Evolutionary conservation across 2,888 invertebrate genomes (phyloP).

Genomic region (Aphrophora alni): DNA sequence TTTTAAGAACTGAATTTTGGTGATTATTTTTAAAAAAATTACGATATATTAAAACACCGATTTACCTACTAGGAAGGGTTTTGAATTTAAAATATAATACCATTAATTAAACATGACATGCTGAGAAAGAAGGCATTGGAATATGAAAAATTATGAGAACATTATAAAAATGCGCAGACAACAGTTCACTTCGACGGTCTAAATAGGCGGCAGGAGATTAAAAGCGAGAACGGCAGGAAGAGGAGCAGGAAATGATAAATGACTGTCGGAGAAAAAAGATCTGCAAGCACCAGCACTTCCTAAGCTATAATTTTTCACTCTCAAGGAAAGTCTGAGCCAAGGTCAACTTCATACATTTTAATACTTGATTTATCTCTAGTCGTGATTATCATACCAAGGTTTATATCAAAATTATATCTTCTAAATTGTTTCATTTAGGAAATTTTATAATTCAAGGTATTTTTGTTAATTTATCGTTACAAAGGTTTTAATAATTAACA

Average conservation of each 20-base stretch:
- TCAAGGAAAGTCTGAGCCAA: not conserved
- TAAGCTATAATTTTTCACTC: no score
- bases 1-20: no score
- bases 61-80: no score
- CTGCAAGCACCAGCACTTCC: not conserved
- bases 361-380: not conserved
- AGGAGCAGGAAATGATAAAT: not conserved
- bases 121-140: not conserved
- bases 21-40: no score
- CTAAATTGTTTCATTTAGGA: no score
- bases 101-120: not conserved
- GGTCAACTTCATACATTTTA: not conserved
- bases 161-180: not conserved
- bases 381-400: no score
- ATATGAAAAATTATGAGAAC: not conserved
- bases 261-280: not conserved
- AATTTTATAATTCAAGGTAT: no score
- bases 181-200: not conserved
- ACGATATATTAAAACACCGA: no score
- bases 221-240: not conserved
- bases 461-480: no score
- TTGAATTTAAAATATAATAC: no score
- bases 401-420: no score
- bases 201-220: not conserved
- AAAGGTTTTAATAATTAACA: no score